Evolutionary conservation across 2,113 vertebrate genomes (phyloP).

Genomic region (Nettapus auritus): DNA sequence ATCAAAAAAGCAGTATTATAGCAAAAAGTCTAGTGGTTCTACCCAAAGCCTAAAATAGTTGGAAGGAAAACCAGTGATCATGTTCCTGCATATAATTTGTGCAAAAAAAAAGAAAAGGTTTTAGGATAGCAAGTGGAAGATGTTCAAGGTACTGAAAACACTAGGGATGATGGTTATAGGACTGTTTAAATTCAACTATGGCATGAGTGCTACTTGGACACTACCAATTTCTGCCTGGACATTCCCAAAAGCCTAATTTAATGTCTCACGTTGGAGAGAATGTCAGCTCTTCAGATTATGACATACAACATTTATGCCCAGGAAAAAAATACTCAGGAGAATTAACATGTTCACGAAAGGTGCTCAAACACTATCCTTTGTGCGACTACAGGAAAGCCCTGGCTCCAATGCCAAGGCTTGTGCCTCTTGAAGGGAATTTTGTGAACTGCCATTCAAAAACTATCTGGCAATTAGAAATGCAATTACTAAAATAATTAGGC

Average conservation of each 20-base stretch:
- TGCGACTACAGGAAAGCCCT: not conserved
- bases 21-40: constrained; percentile 70
- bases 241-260: not conserved
- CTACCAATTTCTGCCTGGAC: not conserved
- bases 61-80: constrained; percentile 21
- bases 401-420: not conserved
- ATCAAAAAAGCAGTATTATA: constrained; percentile 71
- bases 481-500: not conserved
- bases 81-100: constrained; percentile 31
- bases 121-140: constrained; percentile 13
- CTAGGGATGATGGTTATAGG: not conserved
- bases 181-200: constrained; percentile 29
- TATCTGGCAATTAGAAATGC: constrained; percentile 17
- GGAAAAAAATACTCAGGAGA: not conserved
- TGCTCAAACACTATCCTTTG: not conserved
- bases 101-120: not conserved
- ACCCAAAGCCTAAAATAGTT: constrained; percentile 58
- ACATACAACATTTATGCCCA: not conserved
- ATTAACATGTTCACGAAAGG: not conserved
- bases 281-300: accelerated
- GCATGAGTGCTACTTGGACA: constrained; percentile 33
- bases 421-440: not conserved
- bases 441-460: constrained; percentile 8
- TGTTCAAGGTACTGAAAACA: constrained; percentile 19
- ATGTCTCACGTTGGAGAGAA: not conserved